Evolutionary conservation across 2,113 vertebrate genomes (phyloP).

Genomic region (Chinchilla lanigera): DNA sequence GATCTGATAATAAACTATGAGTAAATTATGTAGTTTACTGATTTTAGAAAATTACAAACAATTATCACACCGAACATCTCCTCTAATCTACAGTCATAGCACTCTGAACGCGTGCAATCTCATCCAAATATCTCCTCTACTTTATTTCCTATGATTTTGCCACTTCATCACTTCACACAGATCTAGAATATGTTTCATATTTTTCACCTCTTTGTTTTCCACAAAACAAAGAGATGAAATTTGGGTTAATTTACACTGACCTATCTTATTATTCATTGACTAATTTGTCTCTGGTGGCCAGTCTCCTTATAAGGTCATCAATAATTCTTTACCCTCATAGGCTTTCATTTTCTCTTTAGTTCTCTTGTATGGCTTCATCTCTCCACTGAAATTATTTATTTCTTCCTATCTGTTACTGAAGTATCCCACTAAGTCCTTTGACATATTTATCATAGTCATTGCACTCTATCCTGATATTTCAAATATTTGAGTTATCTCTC

Average conservation of each 20-base stretch:
- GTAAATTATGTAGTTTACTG: background rate
- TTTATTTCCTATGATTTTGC: background rate
- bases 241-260: background rate
- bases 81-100: too few relatives aligned
- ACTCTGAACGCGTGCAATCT: too few relatives aligned
- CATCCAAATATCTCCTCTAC: slow-evolving; percentile 14
- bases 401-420: background rate
- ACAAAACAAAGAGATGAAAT: background rate
- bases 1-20: background rate
- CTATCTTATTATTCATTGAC: background rate
- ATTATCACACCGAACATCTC: background rate
- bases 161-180: background rate
- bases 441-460: background rate
- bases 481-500: slow-evolving; percentile 33
- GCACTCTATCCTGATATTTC: background rate
- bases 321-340: background rate
- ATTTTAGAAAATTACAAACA: background rate
- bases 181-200: background rate
- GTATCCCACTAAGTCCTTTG: background rate
- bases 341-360: background rate
- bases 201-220: background rate
- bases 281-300: background rate
- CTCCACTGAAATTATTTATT: background rate
- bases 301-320: background rate
- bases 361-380: background rate